Evolutionary conservation across 2,797 vertebrate species (phyloP).

Genomic region (Trachurus trachurus): DNA sequence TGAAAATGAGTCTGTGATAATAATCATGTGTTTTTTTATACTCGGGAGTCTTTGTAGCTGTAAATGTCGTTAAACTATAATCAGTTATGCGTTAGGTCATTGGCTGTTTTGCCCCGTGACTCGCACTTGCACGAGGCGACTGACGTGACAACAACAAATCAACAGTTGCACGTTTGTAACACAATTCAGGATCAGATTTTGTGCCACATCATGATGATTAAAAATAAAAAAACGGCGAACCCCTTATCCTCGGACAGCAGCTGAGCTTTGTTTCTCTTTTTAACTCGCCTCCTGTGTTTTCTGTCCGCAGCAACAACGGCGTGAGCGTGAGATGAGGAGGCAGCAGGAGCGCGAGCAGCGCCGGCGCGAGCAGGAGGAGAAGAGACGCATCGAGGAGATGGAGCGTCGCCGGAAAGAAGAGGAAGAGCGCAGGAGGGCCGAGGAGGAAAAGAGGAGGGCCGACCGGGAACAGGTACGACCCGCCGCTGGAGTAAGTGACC

Average conservation of each 20-base stretch:
- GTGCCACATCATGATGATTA: not conserved
- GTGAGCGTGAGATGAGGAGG: constrained; percentile 94
- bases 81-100: too few species aligned
- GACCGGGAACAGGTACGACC: constrained; percentile 93
- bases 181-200: not conserved
- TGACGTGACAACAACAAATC: not conserved
- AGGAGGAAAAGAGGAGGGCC: constrained; percentile 96
- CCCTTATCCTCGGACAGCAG: too few species aligned
- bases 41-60: too few species aligned
- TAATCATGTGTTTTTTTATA: too few species aligned
- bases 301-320: constrained; percentile 92
- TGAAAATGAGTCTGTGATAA: not conserved
- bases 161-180: not conserved
- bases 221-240: not conserved
- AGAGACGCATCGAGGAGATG: constrained; percentile 93
- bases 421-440: constrained; percentile 94
- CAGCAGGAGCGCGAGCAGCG: constrained; percentile 98
- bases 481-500: not conserved
- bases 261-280: not conserved
- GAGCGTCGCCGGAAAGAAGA: constrained; percentile 96
- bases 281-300: not conserved
- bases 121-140: not conserved
- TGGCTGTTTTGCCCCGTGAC: too few species aligned
- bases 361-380: constrained; percentile 96
- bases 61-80: not conserved